Percentiles rank a stretch among this genome's conserved stretches.
Evolutionary conservation across 2,888 invertebrate species (phyloP).

Genomic region (Agrilus biguttatus): DNA sequence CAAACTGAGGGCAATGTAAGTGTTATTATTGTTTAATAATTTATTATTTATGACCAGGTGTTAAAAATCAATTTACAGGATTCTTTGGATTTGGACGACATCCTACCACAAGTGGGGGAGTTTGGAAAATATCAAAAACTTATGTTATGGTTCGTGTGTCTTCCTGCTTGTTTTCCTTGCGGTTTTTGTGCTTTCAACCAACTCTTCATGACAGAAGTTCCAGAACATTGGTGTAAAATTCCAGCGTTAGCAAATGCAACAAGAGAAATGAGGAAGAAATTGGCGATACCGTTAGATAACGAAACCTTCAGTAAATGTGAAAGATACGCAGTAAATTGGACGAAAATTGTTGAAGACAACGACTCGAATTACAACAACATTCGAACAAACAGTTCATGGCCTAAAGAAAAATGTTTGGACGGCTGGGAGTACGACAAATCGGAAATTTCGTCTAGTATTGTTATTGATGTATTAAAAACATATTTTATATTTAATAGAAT

Average conservation of each 20-base stretch:
- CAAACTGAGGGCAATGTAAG: too few relatives aligned
- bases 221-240: slow-evolving; percentile 73
- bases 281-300: slow-evolving; percentile 46
- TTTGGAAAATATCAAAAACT: slow-evolving; percentile 81
- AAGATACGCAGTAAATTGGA: slow-evolving; percentile 62
- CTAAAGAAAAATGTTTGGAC: slow-evolving; percentile 50
- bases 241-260: slow-evolving; percentile 49
- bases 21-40: too few relatives aligned
- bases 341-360: slow-evolving; percentile 32
- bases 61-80: slow-evolving; percentile 31
- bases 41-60: slow-evolving; percentile 9
- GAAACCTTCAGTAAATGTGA: slow-evolving; percentile 51
- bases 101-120: slow-evolving; percentile 74
- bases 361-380: slow-evolving; percentile 14
- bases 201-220: slow-evolving; percentile 79
- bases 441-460: slow-evolving; percentile 60
- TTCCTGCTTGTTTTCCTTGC: slow-evolving; percentile 80
- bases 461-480: slow-evolving; percentile 52
- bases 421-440: slow-evolving; percentile 70
- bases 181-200: slow-evolving; percentile 89
- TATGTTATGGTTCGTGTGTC: slow-evolving; percentile 70
- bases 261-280: slow-evolving; percentile 39
- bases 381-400: slow-evolving; percentile 42
- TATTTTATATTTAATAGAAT: slow-evolving; percentile 4
- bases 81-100: slow-evolving; percentile 67